Conservation (phyloP, 2,888 invertebrate species). For the Sturmia bella region DNA sequence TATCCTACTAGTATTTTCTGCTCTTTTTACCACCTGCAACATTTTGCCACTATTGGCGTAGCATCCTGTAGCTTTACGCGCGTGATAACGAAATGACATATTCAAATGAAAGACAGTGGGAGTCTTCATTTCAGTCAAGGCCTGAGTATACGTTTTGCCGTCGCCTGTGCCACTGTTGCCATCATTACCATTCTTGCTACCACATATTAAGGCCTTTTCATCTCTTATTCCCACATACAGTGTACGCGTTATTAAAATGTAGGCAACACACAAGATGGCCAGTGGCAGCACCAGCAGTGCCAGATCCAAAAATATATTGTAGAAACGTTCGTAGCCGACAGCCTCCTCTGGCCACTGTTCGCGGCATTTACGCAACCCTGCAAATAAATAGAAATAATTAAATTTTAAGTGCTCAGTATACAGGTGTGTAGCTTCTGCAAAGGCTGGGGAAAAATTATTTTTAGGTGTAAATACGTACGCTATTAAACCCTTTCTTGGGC, state of each 20-base stretch:
- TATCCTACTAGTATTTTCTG: constrained; percentile 4
- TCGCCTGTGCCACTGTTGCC: constrained; percentile 29
- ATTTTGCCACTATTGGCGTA: constrained; percentile 6
- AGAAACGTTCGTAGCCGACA: constrained; percentile 84
- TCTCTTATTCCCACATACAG: constrained; percentile 79
- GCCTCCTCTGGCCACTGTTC: constrained; percentile 84
- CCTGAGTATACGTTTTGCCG: constrained; percentile 65
- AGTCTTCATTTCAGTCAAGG: constrained; percentile 61
- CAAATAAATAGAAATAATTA: not conserved
- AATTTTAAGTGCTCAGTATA: too few relatives aligned
- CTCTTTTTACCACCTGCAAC: constrained; percentile 4
- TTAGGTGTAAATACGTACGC: too few relatives aligned
- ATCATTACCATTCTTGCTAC: constrained; percentile 62
- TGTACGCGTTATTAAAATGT: constrained; percentile 83
- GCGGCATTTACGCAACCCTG: constrained; percentile 85
- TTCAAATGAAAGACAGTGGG: constrained; percentile 68
- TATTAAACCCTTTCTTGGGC: too few relatives aligned
- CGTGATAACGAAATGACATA: constrained; percentile 69
- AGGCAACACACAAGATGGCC: constrained; percentile 85
- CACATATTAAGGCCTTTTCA: constrained; percentile 77
- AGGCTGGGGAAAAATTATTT: too few relatives aligned
- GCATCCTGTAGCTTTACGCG: constrained; percentile 48
- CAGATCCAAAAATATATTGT: constrained; percentile 85
- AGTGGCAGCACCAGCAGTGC: constrained; percentile 86
- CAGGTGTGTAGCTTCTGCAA: too few relatives aligned